These are phyloP conservation scores for Microcebus jonahi DNA, from an alignment of 2,113 vertebrate species.

Conservation along the genomic window DNA sequence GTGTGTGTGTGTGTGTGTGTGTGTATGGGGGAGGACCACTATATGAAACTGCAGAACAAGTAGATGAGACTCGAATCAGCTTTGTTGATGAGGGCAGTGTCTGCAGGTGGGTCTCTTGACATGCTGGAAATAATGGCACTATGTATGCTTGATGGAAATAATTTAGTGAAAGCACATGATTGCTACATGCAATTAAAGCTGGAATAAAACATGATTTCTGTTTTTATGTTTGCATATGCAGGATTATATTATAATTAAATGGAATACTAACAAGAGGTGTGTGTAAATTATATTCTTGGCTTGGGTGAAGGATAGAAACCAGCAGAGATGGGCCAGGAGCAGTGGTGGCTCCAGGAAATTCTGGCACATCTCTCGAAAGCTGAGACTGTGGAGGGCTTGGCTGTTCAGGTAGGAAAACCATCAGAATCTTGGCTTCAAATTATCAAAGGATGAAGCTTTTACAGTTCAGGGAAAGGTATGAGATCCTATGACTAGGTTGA, in stretches of 20 bases:
- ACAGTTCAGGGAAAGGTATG: background rate
- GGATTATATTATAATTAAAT: conserved; percentile 75
- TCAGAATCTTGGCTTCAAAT: conserved; percentile 26
- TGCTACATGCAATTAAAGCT: conserved; percentile 72
- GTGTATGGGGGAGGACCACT: background rate
- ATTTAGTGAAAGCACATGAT: conserved; percentile 70
- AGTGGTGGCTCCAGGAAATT: background rate
- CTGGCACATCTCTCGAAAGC: conserved; percentile 4
- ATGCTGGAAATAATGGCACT: conserved; percentile 1
- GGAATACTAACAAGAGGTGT: conserved; percentile 67
- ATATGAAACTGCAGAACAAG: background rate
- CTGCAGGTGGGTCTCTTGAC: conserved; percentile 64
- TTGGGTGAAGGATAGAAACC: conserved; percentile 35
- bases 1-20: background rate
- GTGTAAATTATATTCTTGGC: conserved; percentile 65
- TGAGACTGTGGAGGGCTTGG: background rate
- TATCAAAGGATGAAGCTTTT: background rate
- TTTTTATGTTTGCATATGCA: conserved; percentile 77
- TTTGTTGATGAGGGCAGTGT: background rate
- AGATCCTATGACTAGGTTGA: background rate
- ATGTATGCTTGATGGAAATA: conserved; percentile 62
- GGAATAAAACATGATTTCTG: conserved; percentile 75
- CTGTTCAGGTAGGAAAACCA: conserved; percentile 32
- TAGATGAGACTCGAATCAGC: background rate
- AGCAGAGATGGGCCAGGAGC: background rate